These are phyloP conservation scores for Harpagifer antarcticus DNA, from an alignment of 2,797 vertebrate species.

Conservation along the genomic window DNA sequence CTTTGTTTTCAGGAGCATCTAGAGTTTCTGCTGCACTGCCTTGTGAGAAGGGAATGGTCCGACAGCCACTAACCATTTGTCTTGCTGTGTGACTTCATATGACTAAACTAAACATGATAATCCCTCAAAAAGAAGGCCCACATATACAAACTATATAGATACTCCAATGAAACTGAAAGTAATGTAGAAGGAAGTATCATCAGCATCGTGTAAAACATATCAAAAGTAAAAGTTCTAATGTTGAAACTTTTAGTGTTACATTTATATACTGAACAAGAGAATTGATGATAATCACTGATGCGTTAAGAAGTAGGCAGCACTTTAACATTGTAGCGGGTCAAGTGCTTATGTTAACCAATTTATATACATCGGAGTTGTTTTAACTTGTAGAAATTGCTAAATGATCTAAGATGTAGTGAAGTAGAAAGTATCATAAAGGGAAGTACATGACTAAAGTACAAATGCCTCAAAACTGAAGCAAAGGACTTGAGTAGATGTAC, in stretches of 20 bases:
- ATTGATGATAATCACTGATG: not conserved
- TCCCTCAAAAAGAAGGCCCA: no score
- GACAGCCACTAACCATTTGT: constrained; percentile 21
- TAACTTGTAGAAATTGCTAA: no score
- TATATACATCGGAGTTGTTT: no score
- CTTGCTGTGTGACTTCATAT: constrained; percentile 29
- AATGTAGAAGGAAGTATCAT: not conserved
- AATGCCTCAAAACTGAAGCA: not conserved
- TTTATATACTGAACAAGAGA: not conserved
- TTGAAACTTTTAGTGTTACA: not conserved
- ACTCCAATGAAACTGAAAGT: no score
- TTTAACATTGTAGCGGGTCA: not conserved
- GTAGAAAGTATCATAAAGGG: not conserved
- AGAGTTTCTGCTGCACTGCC: constrained; percentile 76
- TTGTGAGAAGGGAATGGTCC: constrained; percentile 57
- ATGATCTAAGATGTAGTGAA: not conserved
- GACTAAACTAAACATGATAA: not conserved
- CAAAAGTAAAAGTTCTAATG: no score
- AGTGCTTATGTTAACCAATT: not conserved
- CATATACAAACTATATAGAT: not conserved
- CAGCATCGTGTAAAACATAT: not conserved
- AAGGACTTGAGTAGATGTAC: not conserved
- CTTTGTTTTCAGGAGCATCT: constrained; percentile 82
- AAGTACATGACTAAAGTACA: not conserved
- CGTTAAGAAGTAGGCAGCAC: not conserved